phyloP scores from a whole-genome alignment of 1,140 invertebrate species.

The Myzus persicae region DNA sequence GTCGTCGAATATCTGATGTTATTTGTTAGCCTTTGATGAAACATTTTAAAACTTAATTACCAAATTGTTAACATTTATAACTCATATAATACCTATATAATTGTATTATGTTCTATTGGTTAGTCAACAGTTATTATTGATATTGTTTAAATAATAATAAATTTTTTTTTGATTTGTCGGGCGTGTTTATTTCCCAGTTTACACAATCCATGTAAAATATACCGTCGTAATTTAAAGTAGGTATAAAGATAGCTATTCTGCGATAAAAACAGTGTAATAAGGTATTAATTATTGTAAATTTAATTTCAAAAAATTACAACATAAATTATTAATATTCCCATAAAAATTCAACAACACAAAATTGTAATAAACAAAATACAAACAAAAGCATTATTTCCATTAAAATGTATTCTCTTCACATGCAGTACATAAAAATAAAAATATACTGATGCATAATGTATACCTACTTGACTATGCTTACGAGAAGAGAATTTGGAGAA shows the following conservation, averaged over 20 bases:
- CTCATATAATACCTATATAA: background rate
- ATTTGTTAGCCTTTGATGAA: background rate
- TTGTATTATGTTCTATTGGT: background rate
- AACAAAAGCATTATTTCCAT: background rate
- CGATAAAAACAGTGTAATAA: background rate
- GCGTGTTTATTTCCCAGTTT: background rate
- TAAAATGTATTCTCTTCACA: background rate
- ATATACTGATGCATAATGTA: background rate
- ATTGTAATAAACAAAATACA: background rate
- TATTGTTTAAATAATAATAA: background rate
- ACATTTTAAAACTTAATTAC: background rate
- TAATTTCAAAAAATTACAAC: background rate
- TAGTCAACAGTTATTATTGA: background rate
- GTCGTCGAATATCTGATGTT: background rate
- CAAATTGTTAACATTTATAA: background rate
- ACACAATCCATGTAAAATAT: background rate
- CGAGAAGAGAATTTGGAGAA: background rate
- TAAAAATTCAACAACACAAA: background rate
- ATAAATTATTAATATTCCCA: background rate
- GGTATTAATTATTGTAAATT: background rate
- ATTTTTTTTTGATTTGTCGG: background rate
- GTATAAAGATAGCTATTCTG: background rate
- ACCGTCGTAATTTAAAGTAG: background rate
- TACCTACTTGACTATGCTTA: background rate
- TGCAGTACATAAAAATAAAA: background rate